Conservation (phyloP, 1,140 invertebrate species). For the Helicoverpa zea region DNA sequence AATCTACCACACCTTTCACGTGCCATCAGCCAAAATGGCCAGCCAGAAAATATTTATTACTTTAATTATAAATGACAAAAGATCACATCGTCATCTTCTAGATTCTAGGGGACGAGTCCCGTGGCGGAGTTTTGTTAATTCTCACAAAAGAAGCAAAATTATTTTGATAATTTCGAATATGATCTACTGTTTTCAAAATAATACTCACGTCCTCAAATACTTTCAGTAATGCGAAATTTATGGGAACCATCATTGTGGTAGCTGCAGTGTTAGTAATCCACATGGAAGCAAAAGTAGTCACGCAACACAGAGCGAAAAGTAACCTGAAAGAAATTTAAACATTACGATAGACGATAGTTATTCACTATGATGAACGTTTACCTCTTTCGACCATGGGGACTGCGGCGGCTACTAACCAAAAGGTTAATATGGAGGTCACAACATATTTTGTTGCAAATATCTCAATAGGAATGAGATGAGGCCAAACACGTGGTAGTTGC, state of each 20-base stretch:
- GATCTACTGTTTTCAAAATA: not conserved
- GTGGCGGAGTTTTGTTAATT: not conserved
- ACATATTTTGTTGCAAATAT: no score
- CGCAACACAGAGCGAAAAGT: constrained; percentile 89
- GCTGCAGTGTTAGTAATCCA: constrained; percentile 93
- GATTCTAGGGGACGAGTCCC: no score
- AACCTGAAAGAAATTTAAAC: constrained; percentile 76
- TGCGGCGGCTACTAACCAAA: no score
- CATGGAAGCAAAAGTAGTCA: constrained; percentile 92
- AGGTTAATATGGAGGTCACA: no score
- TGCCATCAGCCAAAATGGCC: no score
- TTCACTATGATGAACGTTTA: not conserved
- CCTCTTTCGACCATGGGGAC: not conserved
- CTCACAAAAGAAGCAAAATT: not conserved
- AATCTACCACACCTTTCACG: no score
- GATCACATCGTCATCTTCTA: no score
- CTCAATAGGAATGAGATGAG: no score
- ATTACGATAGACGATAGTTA: no score
- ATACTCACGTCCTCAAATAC: constrained; percentile 88
- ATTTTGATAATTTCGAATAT: not conserved
- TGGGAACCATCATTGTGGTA: constrained; percentile 93
- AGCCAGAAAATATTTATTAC: no score
- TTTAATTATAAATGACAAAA: no score
- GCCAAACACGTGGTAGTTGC: no score
- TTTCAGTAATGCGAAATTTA: constrained; percentile 89